Base-by-base conservation (phyloP, 2,113 vertebrate species). In the Chloropsis hardwickii region DNA sequence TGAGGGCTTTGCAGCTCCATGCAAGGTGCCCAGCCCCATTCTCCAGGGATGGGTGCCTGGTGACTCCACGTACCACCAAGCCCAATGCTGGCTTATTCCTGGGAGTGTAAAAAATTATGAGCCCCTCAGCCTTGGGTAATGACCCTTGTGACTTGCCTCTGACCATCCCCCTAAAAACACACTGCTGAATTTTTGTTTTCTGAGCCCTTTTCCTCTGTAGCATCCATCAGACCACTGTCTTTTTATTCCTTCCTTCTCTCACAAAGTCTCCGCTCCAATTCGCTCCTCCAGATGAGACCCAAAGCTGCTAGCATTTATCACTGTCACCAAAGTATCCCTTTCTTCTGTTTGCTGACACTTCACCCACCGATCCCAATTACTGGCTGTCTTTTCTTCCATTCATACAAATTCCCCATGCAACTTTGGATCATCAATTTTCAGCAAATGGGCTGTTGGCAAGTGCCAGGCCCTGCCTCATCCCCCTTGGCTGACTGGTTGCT, bases 301-400 rank as follows among this genome's bases (percentile, higher is more conserved):
- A 88, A 88, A 96, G 92, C 88, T 81, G 69, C 60, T 88, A 88
- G 53, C 94, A 96, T 97, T 96, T 96, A 94, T 97, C 96, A 97
- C 88, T 95, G 96, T 95, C 94, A 96, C 86, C 88, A 93, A 92
- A 88, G 90, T 96, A 95, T 96, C 92, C 94, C 82, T 90, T 95
- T 94, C 94, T 91, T 91, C 96, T 95, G 93, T 95, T 95, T 92
- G 92, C 93, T 97, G 93, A 96, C 94, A 95, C 95, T 94, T 97
- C 92, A 94, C 90, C 92, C 90, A 95, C 96, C 72, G 60, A 96
- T 97, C 92, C 96, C 92, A 96, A 94, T 95, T 97, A 96, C 94
- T 88, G 80, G 12, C 86, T 96, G 94, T 94, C 94, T 96, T 94
- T 92, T 90, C 94, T 92, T 91, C 94, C 80, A 94, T 92, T 97